Conservation (phyloP, 2,113 vertebrate species). For the Malurus alboscapulatus region DNA sequence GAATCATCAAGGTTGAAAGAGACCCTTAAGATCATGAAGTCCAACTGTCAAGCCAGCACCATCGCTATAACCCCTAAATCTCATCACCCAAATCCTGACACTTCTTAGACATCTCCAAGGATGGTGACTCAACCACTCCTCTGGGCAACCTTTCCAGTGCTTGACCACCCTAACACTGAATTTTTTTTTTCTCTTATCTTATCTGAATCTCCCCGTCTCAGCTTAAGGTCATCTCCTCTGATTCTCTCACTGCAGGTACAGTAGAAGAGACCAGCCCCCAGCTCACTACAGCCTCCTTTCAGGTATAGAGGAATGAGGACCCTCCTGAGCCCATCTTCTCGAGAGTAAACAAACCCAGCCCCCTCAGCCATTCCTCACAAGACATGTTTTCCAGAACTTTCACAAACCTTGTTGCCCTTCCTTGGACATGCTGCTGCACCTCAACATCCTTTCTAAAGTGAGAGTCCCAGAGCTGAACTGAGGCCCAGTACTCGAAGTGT, state of each 20-base stretch:
- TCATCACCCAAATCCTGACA: neutral
- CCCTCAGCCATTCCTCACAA: neutral
- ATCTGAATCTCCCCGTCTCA: neutral
- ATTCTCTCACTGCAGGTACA: neutral
- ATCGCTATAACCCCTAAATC: neutral
- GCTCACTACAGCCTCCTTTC: neutral
- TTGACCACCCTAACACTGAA: neutral
- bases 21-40: neutral
- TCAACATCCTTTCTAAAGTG: neutral
- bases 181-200: too few relatives aligned
- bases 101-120: neutral
- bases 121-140: neutral
- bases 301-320: neutral
- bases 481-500: neutral
- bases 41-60: neutral
- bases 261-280: neutral
- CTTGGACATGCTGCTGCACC: accelerated
- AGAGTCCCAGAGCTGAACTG: neutral
- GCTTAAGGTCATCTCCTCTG: neutral
- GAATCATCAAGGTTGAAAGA: neutral
- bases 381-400: neutral
- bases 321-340: neutral
- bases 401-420: neutral
- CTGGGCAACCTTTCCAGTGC: neutral
- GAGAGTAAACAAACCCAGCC: neutral